Evolutionary conservation across 1,140 invertebrate species (phyloP).

Genomic region (Uloborus diversus): DNA sequence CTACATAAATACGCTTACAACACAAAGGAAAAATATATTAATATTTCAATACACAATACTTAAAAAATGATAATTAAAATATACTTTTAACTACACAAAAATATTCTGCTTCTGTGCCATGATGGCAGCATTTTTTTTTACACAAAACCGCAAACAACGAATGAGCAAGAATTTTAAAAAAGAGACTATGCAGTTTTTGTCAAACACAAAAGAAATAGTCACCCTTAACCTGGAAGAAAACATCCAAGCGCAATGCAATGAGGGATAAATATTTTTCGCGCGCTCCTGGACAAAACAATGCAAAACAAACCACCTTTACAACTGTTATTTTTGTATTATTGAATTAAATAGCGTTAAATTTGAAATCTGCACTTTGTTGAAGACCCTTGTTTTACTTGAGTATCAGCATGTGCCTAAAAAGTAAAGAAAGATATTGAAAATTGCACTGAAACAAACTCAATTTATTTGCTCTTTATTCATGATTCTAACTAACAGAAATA

Average conservation of each 20-base stretch:
- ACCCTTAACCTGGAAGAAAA: neutral
- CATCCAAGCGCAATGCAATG: neutral
- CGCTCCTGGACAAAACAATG: neutral
- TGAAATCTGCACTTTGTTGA: constrained; percentile 32
- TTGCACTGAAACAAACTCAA: too few species aligned
- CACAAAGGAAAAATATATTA: neutral
- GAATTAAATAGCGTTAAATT: neutral
- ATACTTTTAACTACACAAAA: neutral
- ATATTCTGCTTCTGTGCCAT: neutral
- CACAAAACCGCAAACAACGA: neutral
- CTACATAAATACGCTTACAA: neutral
- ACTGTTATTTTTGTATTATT: neutral
- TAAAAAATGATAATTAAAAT: neutral
- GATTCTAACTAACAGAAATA: too few species aligned
- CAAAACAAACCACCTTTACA: constrained; percentile 5
- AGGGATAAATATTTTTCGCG: neutral
- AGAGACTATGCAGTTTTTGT: too few species aligned
- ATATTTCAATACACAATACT: neutral
- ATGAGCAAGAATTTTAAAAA: neutral
- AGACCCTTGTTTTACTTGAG: constrained; percentile 33
- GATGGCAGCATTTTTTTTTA: neutral
- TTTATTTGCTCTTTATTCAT: too few species aligned
- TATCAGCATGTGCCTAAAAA: constrained; percentile 30
- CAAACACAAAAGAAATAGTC: neutral
- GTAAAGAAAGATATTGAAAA: neutral